Evolutionary conservation across 2,888 invertebrate genomes (phyloP), one percentile per base, ranked within the genome.

Genomic region (Erebia aethiops): DNA sequence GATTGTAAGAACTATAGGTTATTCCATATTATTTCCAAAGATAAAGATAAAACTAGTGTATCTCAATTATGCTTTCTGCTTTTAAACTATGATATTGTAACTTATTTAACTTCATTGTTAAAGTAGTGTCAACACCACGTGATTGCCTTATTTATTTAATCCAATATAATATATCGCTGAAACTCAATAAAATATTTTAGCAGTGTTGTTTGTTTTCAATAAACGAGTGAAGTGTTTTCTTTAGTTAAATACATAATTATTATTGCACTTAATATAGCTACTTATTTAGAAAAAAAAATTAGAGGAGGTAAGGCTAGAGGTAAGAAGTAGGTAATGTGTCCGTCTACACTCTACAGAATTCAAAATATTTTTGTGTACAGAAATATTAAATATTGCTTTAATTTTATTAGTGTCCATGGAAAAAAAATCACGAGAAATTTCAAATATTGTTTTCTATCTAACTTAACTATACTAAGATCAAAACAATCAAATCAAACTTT

Each of bases 121-220:
- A 87, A 90, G 87, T 86, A 84, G 90, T 89, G 88, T 89, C 82
- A 87, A 88, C 85, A 90, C 87, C 91, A 91, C 91, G 84, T 88
- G 90, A 93, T 88, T 92, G 93, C 93, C 92, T 92, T 93, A 92
- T 81, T 86, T 87, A 87, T 91, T 90, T 90, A 90, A 87, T 83
- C 88, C 87, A 88, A 87, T 86, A 86, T 80, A 83, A 82, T 88
- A 88, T 87, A 87, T 87, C 87, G 90, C 91, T 89, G 86, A 87
- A 88, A 88, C 81, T 84, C 82, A 92, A 92, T 92, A 92, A 92
- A 92, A 80, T 91, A 92, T 91, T 92, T 92, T 91, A 91, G 90
- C 88, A 90, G 82, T 82, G 81, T 73, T 76, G 35, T 70, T 73
- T 76, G 54, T 78, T 82, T 85, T 83, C 79, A 76, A 77, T 72